phyloP scores from a whole-genome alignment of 2,113 vertebrate species.

The Micromys minutus region DNA sequence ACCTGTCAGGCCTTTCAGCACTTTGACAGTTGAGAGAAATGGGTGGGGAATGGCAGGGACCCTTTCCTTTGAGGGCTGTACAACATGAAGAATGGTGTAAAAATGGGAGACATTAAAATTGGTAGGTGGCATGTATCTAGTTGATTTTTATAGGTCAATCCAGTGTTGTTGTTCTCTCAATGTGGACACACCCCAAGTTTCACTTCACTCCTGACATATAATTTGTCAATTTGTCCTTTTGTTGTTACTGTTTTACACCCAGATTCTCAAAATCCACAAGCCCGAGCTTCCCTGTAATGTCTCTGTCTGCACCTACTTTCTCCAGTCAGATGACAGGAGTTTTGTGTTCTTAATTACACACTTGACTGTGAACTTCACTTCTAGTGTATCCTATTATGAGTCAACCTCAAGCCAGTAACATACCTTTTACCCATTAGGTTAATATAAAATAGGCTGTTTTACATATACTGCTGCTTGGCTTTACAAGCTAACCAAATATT shows the following conservation, averaged over 20 bases:
- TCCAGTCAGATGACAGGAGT: background rate
- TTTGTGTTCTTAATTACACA: background rate
- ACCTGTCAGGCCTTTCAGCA: background rate
- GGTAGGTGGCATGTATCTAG: background rate
- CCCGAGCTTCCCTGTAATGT: background rate
- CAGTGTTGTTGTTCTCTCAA: background rate
- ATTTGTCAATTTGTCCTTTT: background rate
- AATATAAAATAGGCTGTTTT: background rate
- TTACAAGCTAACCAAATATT: slow-evolving; percentile 2
- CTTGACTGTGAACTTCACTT: background rate
- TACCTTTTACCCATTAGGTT: background rate
- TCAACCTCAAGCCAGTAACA: background rate
- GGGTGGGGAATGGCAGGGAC: background rate
- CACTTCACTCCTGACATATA: background rate
- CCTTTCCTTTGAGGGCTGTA: background rate
- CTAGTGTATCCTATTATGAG: background rate
- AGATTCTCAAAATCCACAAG: background rate
- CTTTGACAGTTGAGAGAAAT: background rate
- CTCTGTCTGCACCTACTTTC: background rate
- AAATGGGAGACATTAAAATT: background rate
- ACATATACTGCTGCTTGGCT: background rate
- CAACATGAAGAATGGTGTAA: background rate
- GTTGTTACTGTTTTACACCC: background rate
- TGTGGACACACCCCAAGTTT: background rate
- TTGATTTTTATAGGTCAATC: background rate